Evolutionary conservation across 2,888 invertebrate species (phyloP), one percentile per base, ranked within the genome.

Genomic region (Galeopsomyia nigrocyanea): DNA sequence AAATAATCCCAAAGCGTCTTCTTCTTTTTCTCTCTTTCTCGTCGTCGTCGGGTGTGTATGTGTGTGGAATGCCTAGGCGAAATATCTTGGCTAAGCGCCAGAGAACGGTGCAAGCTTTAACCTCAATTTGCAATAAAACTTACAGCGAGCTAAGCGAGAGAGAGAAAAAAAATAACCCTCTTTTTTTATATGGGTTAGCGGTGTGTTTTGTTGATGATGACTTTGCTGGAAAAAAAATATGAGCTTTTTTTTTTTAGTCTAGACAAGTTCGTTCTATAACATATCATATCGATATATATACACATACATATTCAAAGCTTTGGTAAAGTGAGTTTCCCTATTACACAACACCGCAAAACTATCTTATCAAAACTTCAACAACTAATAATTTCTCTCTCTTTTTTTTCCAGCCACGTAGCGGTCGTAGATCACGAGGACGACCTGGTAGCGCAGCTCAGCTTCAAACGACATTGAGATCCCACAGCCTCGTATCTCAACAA

Each of bases 71-170:
- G 39, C 77, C 77, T 78, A 78, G 77, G 77, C 79, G 80, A 80
- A 26, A 82, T 78, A 79, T 77, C 57, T 82, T 84, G 84, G 83
- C 81, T 77, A 74, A 75, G 77, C 77, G 83, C 84, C 84, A 82
- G 78, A 3, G 39, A 79, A 5, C 26, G 26, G 3, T 26, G 26
- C 26, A 26, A 78, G 83, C 81, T 84, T 82, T 82, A 83, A 83
- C 84, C 84, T 82, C 83, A 78, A 84, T 84, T 84, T 82, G 79
- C 82, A 81, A 82, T 84, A 84, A 84, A 83, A 81, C 80, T 71
- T 76, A 39, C 5, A 39, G 13, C 10, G 39, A 7, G 39, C 31
- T 9, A 26, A 26, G 26, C 2, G 26, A 26, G 26, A 26, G 57
- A 16, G n/a, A 2, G 31, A 57, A 31, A 57, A 5, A 26, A 2